phyloP scores from a whole-genome alignment of 2,888 invertebrate species.

The Dolichopus griseipennis region DNA sequence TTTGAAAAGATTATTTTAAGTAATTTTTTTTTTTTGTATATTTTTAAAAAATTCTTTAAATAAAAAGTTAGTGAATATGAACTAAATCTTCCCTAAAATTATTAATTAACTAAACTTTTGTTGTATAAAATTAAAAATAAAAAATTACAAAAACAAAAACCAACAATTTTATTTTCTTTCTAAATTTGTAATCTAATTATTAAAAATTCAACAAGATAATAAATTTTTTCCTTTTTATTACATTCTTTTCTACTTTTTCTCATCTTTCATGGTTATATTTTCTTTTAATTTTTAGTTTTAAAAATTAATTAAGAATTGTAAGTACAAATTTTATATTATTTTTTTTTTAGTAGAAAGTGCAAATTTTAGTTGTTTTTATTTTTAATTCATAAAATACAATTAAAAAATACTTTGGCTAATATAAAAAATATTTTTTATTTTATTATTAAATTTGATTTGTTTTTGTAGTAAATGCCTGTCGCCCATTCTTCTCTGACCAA shows the following conservation, averaged over 20 bases:
- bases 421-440: not conserved
- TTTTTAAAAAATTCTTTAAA: no score
- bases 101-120: no score
- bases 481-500: no score
- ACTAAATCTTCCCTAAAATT: no score
- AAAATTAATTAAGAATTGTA: not conserved
- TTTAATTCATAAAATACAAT: not conserved
- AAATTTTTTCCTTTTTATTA: not conserved
- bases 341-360: not conserved
- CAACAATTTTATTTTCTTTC: not conserved
- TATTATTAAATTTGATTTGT: no score
- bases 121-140: no score
- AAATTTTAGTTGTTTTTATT: not conserved
- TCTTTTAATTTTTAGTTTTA: not conserved
- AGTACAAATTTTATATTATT: not conserved
- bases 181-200: not conserved
- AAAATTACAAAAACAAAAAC: not conserved
- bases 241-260: no score
- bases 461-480: no score
- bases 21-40: no score
- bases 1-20: no score
- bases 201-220: not conserved
- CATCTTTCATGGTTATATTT: not conserved
- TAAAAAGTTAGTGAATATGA: no score
- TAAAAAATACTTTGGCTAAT: not conserved